Evolutionary conservation across 2,888 invertebrate species (phyloP).

Genomic region (Aethes cnicana): DNA sequence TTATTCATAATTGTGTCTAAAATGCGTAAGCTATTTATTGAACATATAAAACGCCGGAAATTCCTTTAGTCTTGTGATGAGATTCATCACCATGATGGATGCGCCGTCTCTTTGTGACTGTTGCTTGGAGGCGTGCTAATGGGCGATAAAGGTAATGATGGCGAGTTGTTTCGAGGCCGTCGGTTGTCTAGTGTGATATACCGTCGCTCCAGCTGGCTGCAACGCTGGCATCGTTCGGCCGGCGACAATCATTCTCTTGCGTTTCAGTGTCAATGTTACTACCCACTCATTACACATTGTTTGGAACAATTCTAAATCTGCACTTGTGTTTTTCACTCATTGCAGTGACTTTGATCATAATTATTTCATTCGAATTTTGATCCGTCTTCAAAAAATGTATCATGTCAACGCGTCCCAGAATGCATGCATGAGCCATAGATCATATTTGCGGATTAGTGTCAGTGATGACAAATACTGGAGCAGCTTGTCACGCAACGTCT

Average conservation of each 20-base stretch:
- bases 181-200: conserved; percentile 36
- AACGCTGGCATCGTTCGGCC: conserved; percentile 42
- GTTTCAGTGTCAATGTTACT: conserved; percentile 53
- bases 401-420: too few relatives aligned
- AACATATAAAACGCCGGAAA: too few relatives aligned
- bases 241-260: conserved; percentile 52
- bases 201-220: conserved; percentile 24
- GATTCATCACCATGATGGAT: neutral
- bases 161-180: conserved; percentile 27
- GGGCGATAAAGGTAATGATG: conserved; percentile 15
- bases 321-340: too few relatives aligned
- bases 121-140: neutral
- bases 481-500: conserved; percentile 47
- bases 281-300: too few relatives aligned
- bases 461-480: conserved; percentile 34
- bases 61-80: neutral
- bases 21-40: too few relatives aligned
- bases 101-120: neutral
- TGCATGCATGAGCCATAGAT: neutral
- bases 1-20: too few relatives aligned
- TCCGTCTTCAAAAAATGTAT: too few relatives aligned
- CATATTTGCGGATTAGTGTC: neutral
- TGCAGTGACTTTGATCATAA: too few relatives aligned
- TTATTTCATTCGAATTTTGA: too few relatives aligned
- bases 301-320: too few relatives aligned